Percentiles rank a stretch among this genome's conserved stretches.
Evolutionary conservation across 2,888 invertebrate species (phyloP).

Genomic region (Tiphia femorata): DNA sequence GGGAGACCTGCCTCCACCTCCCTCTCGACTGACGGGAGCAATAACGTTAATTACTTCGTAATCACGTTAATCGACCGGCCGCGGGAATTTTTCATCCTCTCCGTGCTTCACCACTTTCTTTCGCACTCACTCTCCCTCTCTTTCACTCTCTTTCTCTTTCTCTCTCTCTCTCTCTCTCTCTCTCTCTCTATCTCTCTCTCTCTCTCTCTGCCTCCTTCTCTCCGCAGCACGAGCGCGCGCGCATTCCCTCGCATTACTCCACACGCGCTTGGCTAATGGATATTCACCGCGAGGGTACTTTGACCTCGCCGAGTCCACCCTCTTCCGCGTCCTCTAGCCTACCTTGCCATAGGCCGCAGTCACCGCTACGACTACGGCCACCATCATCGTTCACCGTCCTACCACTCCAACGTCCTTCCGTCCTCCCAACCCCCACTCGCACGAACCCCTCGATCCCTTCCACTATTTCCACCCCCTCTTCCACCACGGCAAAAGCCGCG

Average conservation of each 20-base stretch:
- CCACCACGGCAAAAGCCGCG: too few species aligned
- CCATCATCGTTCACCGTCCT: neutral
- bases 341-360: neutral
- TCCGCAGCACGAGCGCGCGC: too few species aligned
- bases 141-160: neutral
- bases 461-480: too few species aligned
- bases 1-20: too few species aligned
- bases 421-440: neutral
- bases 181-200: neutral
- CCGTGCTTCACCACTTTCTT: neutral
- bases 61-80: constrained; percentile 30
- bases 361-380: constrained; percentile 6
- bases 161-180: too few species aligned
- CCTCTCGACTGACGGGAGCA: constrained; percentile 14
- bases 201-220: neutral
- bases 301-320: constrained; percentile 33
- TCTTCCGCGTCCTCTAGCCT: constrained; percentile 2
- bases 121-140: too few species aligned
- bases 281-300: constrained; percentile 41
- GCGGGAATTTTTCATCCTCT: constrained; percentile 8
- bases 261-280: constrained; percentile 34
- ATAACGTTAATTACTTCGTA: constrained; percentile 32
- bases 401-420: neutral
- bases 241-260: neutral
- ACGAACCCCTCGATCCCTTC: neutral